Evolutionary conservation across 2,113 vertebrate genomes (phyloP), one percentile per base, ranked within the genome.

Genomic region (Pandion haliaetus): DNA sequence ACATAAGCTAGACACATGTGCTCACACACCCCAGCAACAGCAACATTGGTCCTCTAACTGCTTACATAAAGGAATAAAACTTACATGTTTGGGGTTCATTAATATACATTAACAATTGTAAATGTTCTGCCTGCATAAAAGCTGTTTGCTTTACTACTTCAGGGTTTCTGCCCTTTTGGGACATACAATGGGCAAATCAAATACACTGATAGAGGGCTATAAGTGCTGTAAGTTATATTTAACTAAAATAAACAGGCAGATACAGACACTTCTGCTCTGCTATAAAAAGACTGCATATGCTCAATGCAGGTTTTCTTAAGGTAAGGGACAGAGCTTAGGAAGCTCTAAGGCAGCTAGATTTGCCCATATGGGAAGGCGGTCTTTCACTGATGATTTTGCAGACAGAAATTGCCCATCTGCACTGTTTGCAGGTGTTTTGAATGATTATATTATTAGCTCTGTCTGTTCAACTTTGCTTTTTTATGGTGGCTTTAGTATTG

Each of bases 381-480:
- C 98, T 98, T 98, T 98, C 79, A 86, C 98, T 97, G 98, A 98
- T 99, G 99, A 99, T 98, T 98, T 98, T 98, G 98, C 98, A 97
- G 98, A 98, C 98, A 98, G 98, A 99, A 99, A 99, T 99, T 98
- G 98, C 99, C 99, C 99, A 99, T 99, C 99, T 99, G 99, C 98
- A 99, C 98, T 97, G 98, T 98, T 99, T 99, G 99, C 99, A 99
- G 99, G 99, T 99, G 99, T 99, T 99, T 98, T 99, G 98, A 99
- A 99, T 99, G 99, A 99, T 99, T 99, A 99, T 99, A 99, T 99
- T 99, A 99, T 99, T 99, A 99, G 99, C 99, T 99, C 98, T 99
- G 99, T 99, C 98, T 98, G 98, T 99, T 99, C 98, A 99, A 99
- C 98, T 99, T 99, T 99, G 99, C 98, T 99, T 98, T 99, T 99